Conservation (phyloP, 2,888 invertebrate genomes). For the Myathropa florea region DNA sequence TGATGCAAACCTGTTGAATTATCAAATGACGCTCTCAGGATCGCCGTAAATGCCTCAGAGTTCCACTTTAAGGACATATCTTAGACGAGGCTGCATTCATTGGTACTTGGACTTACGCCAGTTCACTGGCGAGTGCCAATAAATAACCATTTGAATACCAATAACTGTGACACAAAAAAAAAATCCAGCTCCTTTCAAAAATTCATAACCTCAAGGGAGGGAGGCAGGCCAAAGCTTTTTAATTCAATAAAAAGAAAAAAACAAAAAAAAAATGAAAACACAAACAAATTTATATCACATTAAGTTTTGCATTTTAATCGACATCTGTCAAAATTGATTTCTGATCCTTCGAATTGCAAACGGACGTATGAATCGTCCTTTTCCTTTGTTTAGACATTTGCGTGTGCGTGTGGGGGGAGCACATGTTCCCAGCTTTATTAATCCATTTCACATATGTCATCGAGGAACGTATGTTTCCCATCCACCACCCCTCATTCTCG, state of each 20-base stretch:
- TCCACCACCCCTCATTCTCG: constrained; percentile 1
- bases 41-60: background rate
- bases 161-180: constrained; percentile 25
- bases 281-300: constrained; percentile 41
- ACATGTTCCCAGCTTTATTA: constrained; percentile 65
- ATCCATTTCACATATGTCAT: constrained; percentile 64
- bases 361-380: background rate
- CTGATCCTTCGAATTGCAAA: constrained; percentile 44
- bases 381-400: constrained; percentile 6
- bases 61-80: background rate
- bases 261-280: constrained; percentile 1
- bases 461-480: background rate
- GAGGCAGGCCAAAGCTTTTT: constrained; percentile 22
- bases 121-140: background rate
- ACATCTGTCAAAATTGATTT: constrained; percentile 60
- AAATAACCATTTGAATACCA: constrained; percentile 48
- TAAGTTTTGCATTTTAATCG: constrained; percentile 63
- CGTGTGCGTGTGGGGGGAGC: constrained; percentile 12
- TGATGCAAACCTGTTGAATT: background rate
- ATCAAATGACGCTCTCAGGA: background rate
- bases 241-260: constrained; percentile 29
- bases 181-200: background rate
- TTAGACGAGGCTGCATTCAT: background rate
- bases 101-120: background rate
- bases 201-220: background rate